phyloP scores from a whole-genome alignment of 1,140 invertebrate genomes.

The Hycleus cichorii region DNA sequence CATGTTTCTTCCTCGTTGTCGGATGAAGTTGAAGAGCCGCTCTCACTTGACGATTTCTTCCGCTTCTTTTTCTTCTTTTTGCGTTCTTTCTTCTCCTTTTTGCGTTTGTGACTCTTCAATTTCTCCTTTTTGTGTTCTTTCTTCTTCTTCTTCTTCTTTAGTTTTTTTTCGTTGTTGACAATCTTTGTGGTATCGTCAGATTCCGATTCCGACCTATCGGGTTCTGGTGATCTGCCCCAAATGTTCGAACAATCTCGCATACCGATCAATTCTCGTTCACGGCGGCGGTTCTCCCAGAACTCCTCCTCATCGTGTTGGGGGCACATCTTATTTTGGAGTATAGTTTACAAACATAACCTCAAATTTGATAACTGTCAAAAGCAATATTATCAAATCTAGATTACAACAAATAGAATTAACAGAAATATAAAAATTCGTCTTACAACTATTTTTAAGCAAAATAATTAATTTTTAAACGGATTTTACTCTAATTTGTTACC shows the following conservation, averaged over 20 bases:
- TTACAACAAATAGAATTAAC: too few species aligned
- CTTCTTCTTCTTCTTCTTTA: constrained; percentile 53
- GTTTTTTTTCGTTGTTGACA: constrained; percentile 49
- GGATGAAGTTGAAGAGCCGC: constrained; percentile 18
- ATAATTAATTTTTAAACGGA: too few species aligned
- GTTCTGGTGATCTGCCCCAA: constrained; percentile 65
- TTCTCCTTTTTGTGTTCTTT: constrained; percentile 35
- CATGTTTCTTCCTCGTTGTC: constrained; percentile 49
- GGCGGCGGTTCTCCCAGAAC: constrained; percentile 55
- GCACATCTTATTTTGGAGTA: constrained; percentile 6
- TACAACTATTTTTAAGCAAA: too few species aligned
- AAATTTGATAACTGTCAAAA: too few species aligned
- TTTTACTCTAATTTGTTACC: too few species aligned
- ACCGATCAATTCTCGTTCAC: constrained; percentile 65
- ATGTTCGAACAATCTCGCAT: constrained; percentile 56
- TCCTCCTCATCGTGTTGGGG: constrained; percentile 42
- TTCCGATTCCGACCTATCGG: constrained; percentile 42
- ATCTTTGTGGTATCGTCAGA: constrained; percentile 43
- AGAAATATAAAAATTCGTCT: too few species aligned
- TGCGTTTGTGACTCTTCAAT: constrained; percentile 41
- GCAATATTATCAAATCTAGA: too few species aligned
- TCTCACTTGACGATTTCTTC: constrained; percentile 38
- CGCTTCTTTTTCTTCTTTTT: constrained; percentile 44
- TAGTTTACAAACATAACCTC: constrained; percentile 12
- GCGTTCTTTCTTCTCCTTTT: constrained; percentile 45